Conservation (phyloP, 2,797 vertebrate genomes). For the Pangasius djambal region DNA sequence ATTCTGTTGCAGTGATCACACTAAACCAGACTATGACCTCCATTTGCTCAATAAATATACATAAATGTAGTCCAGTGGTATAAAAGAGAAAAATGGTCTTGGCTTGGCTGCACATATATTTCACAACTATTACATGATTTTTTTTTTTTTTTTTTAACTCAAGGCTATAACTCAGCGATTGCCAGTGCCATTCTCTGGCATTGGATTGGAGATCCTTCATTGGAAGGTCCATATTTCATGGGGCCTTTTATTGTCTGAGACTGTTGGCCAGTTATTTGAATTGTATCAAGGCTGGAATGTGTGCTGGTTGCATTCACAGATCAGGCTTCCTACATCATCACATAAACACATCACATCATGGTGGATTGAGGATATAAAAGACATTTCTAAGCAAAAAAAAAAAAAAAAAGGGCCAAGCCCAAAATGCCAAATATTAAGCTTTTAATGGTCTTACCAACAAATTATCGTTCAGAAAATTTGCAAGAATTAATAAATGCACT, state of each 20-base stretch:
- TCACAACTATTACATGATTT: background rate
- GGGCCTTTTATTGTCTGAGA: constrained; percentile 8
- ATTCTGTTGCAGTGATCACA: background rate
- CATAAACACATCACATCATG: background rate
- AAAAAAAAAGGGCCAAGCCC: no score
- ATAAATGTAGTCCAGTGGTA: background rate
- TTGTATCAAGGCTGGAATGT: constrained; percentile 31
- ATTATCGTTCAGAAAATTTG: no score
- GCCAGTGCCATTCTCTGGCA: constrained; percentile 14
- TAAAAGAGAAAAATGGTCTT: background rate
- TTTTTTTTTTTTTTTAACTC: background rate
- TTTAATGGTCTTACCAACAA: no score
- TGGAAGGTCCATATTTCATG: constrained; percentile 21
- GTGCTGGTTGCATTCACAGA: constrained; percentile 18
- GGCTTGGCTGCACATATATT: background rate
- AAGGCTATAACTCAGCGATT: constrained; percentile 16
- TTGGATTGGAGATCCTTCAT: background rate
- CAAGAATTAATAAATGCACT: no score
- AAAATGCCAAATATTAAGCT: no score
- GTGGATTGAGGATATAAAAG: background rate
- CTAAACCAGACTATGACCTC: background rate
- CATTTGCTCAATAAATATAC: background rate
- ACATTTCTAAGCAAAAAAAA: no score
- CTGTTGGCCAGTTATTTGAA: constrained; percentile 14
- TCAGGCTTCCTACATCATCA: background rate